Conservation (phyloP, 1,140 invertebrate species). For the Hirudo medicinalis region DNA sequence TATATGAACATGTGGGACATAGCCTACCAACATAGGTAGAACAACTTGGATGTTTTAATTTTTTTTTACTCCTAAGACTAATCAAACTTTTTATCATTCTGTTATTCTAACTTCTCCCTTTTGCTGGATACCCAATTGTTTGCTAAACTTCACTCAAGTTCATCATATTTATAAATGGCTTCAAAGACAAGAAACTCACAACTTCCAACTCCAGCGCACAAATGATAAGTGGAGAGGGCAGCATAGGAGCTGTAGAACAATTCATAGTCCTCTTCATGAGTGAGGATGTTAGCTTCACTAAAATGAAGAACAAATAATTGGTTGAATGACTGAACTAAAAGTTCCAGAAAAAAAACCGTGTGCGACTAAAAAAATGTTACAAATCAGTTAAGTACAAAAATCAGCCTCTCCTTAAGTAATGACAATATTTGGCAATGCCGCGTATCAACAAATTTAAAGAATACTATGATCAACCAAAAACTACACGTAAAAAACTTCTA, state of each 20-base stretch:
- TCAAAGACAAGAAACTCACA: constrained; percentile 14
- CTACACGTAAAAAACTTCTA: too few species aligned
- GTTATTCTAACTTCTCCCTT: neutral
- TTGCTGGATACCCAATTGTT: neutral
- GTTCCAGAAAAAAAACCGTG: neutral
- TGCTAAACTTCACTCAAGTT: neutral
- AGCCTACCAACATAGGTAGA: too few species aligned
- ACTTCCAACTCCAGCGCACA: neutral
- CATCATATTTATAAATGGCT: neutral
- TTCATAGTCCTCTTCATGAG: neutral
- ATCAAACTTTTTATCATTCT: neutral
- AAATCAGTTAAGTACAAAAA: neutral
- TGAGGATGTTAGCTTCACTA: neutral
- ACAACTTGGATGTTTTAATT: too few species aligned
- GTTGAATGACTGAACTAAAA: neutral
- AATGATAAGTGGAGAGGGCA: neutral
- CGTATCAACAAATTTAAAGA: neutral
- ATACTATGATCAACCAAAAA: neutral
- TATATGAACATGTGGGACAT: too few species aligned
- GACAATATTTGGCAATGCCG: neutral
- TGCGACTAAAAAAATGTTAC: neutral
- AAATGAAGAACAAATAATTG: neutral
- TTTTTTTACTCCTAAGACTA: neutral
- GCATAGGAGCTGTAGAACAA: neutral
- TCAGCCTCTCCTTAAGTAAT: neutral